Base-by-base conservation (phyloP, 37 sponge, comb jelly and placozoan genomes). In the Petrosia ficiformis region DNA sequence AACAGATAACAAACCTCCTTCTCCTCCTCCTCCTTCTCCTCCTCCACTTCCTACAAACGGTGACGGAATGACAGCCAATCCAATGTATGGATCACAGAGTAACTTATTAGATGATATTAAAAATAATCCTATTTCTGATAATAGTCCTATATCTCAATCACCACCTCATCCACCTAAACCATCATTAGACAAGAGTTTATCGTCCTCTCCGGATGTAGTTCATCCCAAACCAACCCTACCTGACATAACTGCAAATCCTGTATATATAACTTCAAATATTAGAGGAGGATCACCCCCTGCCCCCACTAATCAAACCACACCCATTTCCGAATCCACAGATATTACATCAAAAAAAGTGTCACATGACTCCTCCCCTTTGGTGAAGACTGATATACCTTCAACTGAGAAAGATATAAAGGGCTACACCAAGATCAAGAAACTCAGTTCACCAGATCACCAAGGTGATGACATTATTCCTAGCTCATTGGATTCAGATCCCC, bases 1-100 rank as follows among this genome's bases (percentile, higher is more conserved):
- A 5, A 26, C 63, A 61, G 28, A 24, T 5, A 61, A 61, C 14
- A 11, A 11, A 26, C 5, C 11, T 22, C 11, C 63, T 5, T 6
- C 11, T 5, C 28, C 63, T 26, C 28, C n/a, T 29, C 28, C 11
- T 61, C 16, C 5, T 2, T 25, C 48, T 2, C 39, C 71, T 8
- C 71, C 71, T 39, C 24, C 43, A 22, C 3, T 39, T 2, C 43
- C 43, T 24, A 40, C 19, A 24, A 33, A 21, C 16, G 75, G 68
- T 3, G 64, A 69, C 33, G 64, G 70, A 2, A n/a, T 86, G 76
- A 86, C 81, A 22, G 38, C 30, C 35, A 86, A 86, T 44, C 81
- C 76, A 19, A 40, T 80, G 42, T 86, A 86, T 44, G 76, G 71
- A 10, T 86, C 86, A 1, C 44, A 59, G 61, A 63, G 44, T 32